A percentile compares a stretch with the other conserved stretches of the same genome.
These are phyloP conservation scores for Apis mellifera DNA, from an alignment of 1,140 invertebrate genomes.

Conservation along the genomic window DNA sequence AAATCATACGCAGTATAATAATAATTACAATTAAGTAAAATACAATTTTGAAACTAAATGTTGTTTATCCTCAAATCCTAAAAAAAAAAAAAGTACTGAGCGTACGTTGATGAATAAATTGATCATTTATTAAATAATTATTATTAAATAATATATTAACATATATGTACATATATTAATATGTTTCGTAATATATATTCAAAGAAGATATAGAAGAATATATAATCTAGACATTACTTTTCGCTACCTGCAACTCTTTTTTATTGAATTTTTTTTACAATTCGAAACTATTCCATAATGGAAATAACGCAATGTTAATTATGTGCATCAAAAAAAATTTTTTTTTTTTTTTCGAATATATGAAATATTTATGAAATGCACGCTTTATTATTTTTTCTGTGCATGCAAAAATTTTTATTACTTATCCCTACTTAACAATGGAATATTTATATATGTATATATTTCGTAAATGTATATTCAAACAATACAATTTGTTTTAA, in stretches of 20 bases:
- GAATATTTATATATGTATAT: constrained; percentile 43
- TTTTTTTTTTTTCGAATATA: constrained; percentile 2
- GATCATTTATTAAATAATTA: neutral
- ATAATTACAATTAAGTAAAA: neutral
- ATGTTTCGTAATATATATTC: constrained; percentile 18
- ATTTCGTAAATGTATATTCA: constrained; percentile 42
- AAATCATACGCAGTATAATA: neutral
- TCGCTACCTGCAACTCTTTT: neutral
- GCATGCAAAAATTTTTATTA: constrained; percentile 41
- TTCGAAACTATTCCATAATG: too few relatives aligned
- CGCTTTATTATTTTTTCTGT: constrained; percentile 21
- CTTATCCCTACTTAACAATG: constrained; percentile 52
- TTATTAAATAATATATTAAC: neutral
- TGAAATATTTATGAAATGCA: constrained; percentile 28
- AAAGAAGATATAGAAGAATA: constrained; percentile 26
- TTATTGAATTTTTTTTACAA: constrained; percentile 20
- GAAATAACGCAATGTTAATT: constrained; percentile 2
- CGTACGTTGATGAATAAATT: neutral
- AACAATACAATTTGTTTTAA: constrained; percentile 38
- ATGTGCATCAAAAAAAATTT: neutral
- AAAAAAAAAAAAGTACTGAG: neutral
- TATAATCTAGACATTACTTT: neutral
- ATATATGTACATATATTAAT: neutral
- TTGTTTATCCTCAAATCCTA: neutral
- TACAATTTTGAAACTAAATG: neutral